Base-by-base conservation (phyloP, 2,888 invertebrate species). In the Pecten maximus region DNA sequence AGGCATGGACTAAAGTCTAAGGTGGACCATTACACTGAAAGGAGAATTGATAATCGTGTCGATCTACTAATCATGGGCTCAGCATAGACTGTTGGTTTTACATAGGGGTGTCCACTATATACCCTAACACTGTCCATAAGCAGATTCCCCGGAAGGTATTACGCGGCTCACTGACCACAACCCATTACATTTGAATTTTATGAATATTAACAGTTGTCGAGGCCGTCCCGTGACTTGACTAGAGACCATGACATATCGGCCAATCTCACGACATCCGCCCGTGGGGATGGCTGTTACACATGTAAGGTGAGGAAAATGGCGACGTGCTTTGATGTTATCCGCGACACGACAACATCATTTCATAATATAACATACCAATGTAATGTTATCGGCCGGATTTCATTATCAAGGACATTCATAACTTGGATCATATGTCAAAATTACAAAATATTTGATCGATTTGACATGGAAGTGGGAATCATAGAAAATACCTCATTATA, bases 141-240 rank as follows among this genome's bases (percentile, higher is more conserved):
- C 12, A 35, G 35, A 12, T 74, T 48, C 54, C 74, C 74, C 74
- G 28, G 35, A 28, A 28, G 74, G 74, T 74, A 74, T 74, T 74
- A 74, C 74, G 35, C 74, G 23, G 74, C 6, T 23, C 74, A 74
- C 74, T 74, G 74, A 28, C 28, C 74, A 74, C 35, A 12, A 35
- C 8, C 74, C 35, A 35, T 35, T 74, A 74, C 74, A 74, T 74
- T 74, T 74, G 74, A 74, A 74, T 74, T 74, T 74, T 74, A 35
- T 74, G 74, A 74, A 74, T 74, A 74, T 74, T 74, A 74, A 28
- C 35, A 0, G 35, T 54, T 23, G 6, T 6, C 54, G 23, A 54
- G 19, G 16, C 54, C 54, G 23, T 74, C 35, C 74, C 35, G 28
- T 60, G 60, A 23, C 60, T 16, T 23, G 60, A 60, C n/a, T 60